Evolutionary conservation across 2,888 invertebrate species (phyloP).

Genomic region (Folsomia candida): DNA sequence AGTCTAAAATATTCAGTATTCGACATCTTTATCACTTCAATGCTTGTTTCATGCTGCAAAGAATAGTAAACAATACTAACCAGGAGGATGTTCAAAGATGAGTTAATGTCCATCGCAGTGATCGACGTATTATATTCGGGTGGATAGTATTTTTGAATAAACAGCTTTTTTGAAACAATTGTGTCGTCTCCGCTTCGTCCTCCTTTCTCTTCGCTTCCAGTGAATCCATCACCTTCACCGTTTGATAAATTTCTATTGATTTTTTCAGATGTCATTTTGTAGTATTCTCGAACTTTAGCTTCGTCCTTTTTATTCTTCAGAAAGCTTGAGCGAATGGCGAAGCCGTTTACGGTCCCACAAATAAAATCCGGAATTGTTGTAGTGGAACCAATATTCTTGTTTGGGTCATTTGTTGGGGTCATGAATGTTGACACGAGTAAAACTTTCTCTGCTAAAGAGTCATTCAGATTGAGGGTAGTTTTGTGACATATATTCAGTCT

Average conservation of each 20-base stretch:
- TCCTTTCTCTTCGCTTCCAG: background rate
- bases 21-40: too few relatives aligned
- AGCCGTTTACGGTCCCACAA: conserved; percentile 34
- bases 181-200: background rate
- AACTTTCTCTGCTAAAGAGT: background rate
- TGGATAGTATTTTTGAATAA: conserved; percentile 23
- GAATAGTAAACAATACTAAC: conserved; percentile 14
- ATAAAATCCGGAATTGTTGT: conserved; percentile 20
- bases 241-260: background rate
- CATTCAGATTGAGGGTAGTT: background rate
- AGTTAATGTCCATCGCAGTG: conserved; percentile 20
- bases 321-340: conserved; percentile 14
- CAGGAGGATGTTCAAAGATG: conserved; percentile 19
- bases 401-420: background rate
- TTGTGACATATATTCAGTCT: background rate
- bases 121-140: conserved; percentile 15
- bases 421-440: background rate
- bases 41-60: background rate
- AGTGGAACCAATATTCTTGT: too few relatives aligned
- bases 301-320: background rate
- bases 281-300: background rate
- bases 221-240: background rate
- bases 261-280: background rate
- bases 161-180: background rate
- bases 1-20: conserved; percentile 26